Evolutionary conservation across 2,797 vertebrate species (phyloP).

Genomic region (Miichthys miiuy): DNA sequence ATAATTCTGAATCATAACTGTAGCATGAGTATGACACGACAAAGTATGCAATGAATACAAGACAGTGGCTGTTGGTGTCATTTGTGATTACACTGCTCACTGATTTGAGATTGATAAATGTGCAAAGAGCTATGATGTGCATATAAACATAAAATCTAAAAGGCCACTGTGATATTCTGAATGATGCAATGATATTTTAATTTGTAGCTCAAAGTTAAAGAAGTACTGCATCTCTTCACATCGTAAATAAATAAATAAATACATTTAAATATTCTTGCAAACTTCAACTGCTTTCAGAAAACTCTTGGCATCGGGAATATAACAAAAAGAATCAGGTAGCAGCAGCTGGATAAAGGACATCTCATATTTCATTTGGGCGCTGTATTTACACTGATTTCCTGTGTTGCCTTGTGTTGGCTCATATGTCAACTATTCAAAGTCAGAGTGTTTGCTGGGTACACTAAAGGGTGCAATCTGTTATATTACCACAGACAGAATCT

Average conservation of each 20-base stretch:
- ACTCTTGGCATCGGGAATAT: neutral
- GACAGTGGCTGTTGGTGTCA: neutral
- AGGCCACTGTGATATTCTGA: neutral
- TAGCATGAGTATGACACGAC: neutral
- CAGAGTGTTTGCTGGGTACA: neutral
- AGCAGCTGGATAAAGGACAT: neutral
- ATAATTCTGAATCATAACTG: neutral
- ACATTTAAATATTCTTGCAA: too few relatives aligned
- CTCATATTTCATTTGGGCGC: neutral
- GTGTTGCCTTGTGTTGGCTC: neutral
- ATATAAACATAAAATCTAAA: neutral
- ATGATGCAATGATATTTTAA: neutral
- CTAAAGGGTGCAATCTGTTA: neutral
- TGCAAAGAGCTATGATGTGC: too few relatives aligned
- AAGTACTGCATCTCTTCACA: neutral
- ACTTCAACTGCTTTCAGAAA: neutral
- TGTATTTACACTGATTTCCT: neutral
- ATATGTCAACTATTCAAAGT: neutral
- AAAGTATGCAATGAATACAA: neutral
- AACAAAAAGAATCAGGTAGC: neutral
- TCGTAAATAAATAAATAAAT: neutral
- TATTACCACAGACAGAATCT: neutral
- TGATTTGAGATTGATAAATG: neutral
- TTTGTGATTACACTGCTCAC: neutral
- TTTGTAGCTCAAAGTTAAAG: neutral